Evolutionary conservation across 2,888 invertebrate species (phyloP), one percentile per base, ranked within the genome.

Genomic region (Nebria salina): DNA sequence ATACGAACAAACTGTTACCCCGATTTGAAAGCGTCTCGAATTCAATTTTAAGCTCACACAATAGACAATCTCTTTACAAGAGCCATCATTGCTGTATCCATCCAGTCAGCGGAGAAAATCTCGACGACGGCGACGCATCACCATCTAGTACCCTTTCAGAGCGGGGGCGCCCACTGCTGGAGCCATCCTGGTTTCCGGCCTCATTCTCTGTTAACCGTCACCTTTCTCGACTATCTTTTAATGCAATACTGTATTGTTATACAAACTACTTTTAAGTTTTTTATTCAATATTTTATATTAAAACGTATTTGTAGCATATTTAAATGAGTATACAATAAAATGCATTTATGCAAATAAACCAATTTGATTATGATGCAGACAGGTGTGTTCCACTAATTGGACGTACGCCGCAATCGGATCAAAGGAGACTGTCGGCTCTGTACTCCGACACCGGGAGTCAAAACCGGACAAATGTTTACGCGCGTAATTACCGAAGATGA

Each of bases 41-140:
- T 85, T 85, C 85, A 85, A 85, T 85, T 85, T 85, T 85, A 85
- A 85, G 84, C 85, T 83, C 79, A 83, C 85, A 85, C 85, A 85
- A 85, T 86, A 86, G 86, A 86, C 85, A 85, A 86, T 86, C 85
- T 86, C 84, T 83, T 76, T 81, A 81, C 76, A 81, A 81, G 81
- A 65, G 81, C 73, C 76, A 81, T 70, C 70, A 70, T 11, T 70
- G 70, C 70, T 70, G 70, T 70, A 70, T 70, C 70, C 70, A 70
- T 70, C 70, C 70, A 70, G 70, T 70, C 70, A 70, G 25, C 70
- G 13, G 70, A 15, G 70, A 70, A 70, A 70, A 70, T 70, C 70
- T 70, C 70, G 25, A 66, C 13, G 66, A 5, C 26, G 70, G 11
- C 20, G 20, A 25, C 26, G 70, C 34, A 70, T 70, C 70, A 34